These are phyloP conservation scores for Isaurus tuberculatus DNA, from an alignment of 92 coral and sea anemone genomes.

Conservation along the genomic window DNA sequence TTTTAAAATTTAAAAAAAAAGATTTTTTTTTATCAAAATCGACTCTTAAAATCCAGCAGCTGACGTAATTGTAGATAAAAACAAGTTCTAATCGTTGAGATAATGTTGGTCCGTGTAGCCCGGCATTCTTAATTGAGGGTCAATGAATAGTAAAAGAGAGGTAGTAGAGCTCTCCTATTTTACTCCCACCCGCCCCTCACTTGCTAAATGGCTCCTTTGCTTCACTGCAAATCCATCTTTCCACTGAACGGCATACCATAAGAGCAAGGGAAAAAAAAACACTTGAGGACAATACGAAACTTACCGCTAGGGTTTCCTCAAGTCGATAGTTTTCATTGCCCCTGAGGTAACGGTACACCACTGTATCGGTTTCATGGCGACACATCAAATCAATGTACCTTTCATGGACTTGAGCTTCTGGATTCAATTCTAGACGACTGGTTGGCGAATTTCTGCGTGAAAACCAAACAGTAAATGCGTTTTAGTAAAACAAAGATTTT, in stretches of 20 bases:
- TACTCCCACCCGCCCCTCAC: too few relatives aligned
- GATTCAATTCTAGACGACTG: conserved; percentile 71
- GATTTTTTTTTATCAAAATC: not conserved
- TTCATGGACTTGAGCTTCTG: conserved; percentile 92
- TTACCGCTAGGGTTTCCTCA: conserved; percentile 96
- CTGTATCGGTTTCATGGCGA: conserved; percentile 75
- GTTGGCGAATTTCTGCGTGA: conserved; percentile 58
- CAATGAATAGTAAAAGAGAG: too few relatives aligned
- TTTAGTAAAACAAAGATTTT: not conserved
- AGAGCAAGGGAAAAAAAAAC: too few relatives aligned
- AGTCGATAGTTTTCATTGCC: conserved; percentile 84
- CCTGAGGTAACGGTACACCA: conserved; percentile 82
- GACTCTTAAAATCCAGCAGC: not conserved
- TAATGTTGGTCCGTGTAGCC: too few relatives aligned
- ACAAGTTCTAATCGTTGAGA: too few relatives aligned
- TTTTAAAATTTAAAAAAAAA: too few relatives aligned
- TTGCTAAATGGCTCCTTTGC: too few relatives aligned
- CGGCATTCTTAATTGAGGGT: too few relatives aligned
- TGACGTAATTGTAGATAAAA: too few relatives aligned
- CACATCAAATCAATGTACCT: conserved; percentile 97
- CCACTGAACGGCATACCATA: too few relatives aligned
- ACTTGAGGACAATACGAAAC: not conserved
- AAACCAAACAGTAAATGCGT: not conserved
- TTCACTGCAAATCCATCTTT: too few relatives aligned
- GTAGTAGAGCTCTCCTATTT: too few relatives aligned